Conservation (phyloP, 2,797 vertebrate species). For the Dallia pectoralis region DNA sequence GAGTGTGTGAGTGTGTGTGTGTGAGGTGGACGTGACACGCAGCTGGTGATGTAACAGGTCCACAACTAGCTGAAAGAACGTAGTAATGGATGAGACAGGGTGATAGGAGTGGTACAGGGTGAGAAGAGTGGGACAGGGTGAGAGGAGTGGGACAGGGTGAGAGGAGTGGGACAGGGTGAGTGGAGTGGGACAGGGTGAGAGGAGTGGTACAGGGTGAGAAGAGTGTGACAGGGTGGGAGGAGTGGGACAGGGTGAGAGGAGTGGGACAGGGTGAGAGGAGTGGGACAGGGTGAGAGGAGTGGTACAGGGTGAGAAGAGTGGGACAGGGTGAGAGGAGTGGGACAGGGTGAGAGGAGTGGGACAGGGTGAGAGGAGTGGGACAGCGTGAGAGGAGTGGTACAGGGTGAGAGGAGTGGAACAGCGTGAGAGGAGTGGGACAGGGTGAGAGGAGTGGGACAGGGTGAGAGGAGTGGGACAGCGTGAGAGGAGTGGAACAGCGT, state of each 20-base stretch:
- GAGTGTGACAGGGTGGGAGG: background rate
- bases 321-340: background rate
- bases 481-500: background rate
- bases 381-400: background rate
- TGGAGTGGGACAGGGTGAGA: background rate
- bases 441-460: background rate
- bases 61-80: background rate
- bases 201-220: background rate
- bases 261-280: background rate
- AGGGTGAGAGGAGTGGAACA: background rate
- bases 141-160: background rate
- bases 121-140: background rate
- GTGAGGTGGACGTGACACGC: background rate
- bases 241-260: background rate
- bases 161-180: background rate
- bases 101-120: background rate
- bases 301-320: background rate
- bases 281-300: background rate
- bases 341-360: background rate
- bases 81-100: background rate
- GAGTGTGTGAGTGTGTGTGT: background rate
- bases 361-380: background rate
- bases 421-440: background rate
- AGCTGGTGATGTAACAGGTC: slow-evolving; percentile 29
- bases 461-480: background rate